phyloP scores from a whole-genome alignment of 2,113 vertebrate genomes.

The Catharus bicknelli region DNA sequence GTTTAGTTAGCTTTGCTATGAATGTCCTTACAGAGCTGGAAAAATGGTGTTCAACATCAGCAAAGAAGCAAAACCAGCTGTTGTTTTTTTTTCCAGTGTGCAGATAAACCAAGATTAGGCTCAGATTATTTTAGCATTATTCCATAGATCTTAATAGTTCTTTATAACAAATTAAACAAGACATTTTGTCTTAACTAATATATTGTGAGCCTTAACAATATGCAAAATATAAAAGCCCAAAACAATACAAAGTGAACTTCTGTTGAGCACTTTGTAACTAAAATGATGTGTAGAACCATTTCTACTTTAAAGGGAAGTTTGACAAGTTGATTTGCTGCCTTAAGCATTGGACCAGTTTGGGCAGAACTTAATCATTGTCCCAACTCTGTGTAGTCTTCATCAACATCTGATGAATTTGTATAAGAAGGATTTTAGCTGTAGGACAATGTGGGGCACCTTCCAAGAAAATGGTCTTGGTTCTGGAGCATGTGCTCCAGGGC shows the following conservation, averaged over 20 bases:
- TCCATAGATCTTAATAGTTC: not conserved
- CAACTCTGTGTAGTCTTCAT: not conserved
- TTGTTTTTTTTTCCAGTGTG: not conserved
- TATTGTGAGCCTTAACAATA: not conserved
- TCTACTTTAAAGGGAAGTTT: not conserved
- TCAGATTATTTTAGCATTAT: not conserved
- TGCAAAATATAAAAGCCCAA: not conserved
- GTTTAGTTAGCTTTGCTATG: not conserved
- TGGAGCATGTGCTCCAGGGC: not conserved
- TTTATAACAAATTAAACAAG: not conserved
- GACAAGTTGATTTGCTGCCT: not conserved
- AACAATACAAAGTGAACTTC: not conserved
- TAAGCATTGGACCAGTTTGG: not conserved
- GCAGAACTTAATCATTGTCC: not conserved
- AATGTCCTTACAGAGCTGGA: not conserved
- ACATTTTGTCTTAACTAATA: not conserved
- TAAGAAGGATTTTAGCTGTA: not conserved
- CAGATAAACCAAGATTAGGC: not conserved
- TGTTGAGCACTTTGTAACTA: not conserved
- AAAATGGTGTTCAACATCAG: not conserved
- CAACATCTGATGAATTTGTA: not conserved
- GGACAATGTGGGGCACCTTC: not conserved
- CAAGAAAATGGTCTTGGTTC: not conserved
- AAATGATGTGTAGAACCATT: not conserved
- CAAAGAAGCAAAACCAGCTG: not conserved